Conservation (phyloP, 2,888 invertebrate genomes). For the Meiosimyza decipiens region DNA sequence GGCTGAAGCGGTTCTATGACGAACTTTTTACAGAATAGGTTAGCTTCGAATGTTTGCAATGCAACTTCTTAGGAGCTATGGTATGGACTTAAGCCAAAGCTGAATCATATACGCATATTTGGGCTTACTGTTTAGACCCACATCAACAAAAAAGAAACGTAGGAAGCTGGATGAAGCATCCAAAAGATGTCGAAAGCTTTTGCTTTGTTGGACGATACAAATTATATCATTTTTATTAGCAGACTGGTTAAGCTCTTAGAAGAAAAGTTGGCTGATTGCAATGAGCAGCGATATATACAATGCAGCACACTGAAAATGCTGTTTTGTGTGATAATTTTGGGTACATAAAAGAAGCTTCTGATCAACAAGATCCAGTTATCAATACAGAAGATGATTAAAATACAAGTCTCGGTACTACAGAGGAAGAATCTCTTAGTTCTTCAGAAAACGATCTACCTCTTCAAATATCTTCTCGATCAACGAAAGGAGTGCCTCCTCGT, state of each 20-base stretch:
- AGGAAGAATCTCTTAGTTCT: too few species aligned
- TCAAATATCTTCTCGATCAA: too few species aligned
- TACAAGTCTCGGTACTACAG: too few species aligned
- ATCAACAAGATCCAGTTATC: too few species aligned
- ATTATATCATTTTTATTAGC: too few species aligned
- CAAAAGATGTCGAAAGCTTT: not conserved
- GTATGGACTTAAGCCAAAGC: slow-evolving; percentile 20
- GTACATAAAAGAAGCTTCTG: too few species aligned
- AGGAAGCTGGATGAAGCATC: not conserved
- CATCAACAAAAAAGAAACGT: not conserved
- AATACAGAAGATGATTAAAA: too few species aligned
- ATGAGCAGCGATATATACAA: not conserved
- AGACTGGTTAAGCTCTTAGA: not conserved
- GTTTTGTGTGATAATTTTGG: too few species aligned
- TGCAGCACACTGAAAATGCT: not conserved
- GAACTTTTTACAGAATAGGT: slow-evolving; percentile 23
- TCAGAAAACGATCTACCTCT: too few species aligned
- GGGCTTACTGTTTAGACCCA: not conserved
- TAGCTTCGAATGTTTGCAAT: slow-evolving; percentile 10
- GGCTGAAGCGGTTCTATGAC: slow-evolving; percentile 28
- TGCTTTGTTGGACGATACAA: not conserved
- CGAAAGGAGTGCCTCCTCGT: slow-evolving; percentile 25
- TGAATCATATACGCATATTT: slow-evolving; percentile 1
- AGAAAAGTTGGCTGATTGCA: not conserved
- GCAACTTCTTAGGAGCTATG: slow-evolving; percentile 8